These are phyloP conservation scores for Hepsetus odoe DNA, from an alignment of 2,113 vertebrate genomes.

Conservation along the genomic window DNA sequence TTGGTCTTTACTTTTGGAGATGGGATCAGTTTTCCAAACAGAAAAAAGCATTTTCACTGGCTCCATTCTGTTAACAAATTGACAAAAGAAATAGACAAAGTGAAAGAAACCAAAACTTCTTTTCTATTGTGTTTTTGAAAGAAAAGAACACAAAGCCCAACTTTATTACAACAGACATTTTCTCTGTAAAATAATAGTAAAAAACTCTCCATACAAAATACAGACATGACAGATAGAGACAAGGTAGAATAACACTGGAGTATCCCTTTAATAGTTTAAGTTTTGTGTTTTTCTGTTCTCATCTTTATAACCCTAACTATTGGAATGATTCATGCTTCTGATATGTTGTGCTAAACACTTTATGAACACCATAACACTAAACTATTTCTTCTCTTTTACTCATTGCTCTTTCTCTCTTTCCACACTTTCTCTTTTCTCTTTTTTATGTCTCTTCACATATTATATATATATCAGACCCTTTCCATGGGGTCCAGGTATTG, in stretches of 20 bases:
- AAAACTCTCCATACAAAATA: background rate
- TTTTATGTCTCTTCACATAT: background rate
- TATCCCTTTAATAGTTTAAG: constrained; percentile 19
- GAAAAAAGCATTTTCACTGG: too few species aligned
- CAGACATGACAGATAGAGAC: background rate
- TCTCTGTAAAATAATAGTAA: background rate
- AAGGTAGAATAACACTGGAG: background rate
- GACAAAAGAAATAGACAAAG: too few species aligned
- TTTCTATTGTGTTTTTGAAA: too few species aligned
- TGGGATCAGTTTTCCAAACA: too few species aligned
- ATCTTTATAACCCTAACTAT: constrained; percentile 5
- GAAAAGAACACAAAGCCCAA: too few species aligned
- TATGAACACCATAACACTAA: background rate
- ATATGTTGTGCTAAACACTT: background rate
- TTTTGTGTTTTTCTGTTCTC: constrained; percentile 20
- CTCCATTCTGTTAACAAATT: too few species aligned
- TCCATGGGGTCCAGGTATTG: constrained; percentile 44
- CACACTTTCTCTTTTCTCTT: constrained; percentile 15
- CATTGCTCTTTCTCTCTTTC: background rate
- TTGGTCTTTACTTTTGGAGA: too few species aligned
- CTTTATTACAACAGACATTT: too few species aligned
- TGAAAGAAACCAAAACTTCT: too few species aligned
- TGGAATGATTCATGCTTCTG: background rate
- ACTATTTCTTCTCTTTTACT: background rate
- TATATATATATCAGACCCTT: constrained; percentile 55